Base-by-base conservation (phyloP, 2,888 invertebrate genomes). In the Pedicia rivosa region DNA sequence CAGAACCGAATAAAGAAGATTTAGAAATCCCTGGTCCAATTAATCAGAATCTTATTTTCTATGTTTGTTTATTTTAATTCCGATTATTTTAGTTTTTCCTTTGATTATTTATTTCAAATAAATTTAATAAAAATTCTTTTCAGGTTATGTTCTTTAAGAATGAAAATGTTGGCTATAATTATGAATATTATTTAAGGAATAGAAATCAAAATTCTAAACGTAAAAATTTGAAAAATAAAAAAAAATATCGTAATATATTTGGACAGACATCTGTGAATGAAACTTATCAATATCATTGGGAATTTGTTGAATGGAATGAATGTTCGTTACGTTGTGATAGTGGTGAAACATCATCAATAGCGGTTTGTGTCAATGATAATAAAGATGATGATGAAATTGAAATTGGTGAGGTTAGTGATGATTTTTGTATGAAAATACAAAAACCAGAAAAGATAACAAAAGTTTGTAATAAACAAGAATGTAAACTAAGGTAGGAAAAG, bases 251-350 rank as follows among this genome's bases (percentile, higher is more conserved):
- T n/a, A n/a, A n/a, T n/a, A n/a, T n/a, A n/a, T n/a, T n/a, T n/a
- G 15, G 8, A 28, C 13, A 24, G 20, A 24, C 16, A 38, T 10
- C 17, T 15, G 30, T 19, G 5, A 16, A 15, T 4, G 22, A 28
- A 36, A 9, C 5, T 9, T 12, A 17, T 20, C 22, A 16, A 24
- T 77, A 74, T 49, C 62, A 63, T 35, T 78, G 77, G 77, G 64
- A 69, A 43, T 65, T 67, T 46, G 58, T 68, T 19, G 72, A 72
- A 40, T 76, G 72, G 70, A 65, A 65, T 2, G 64, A 71, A 19
- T 78, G 77, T 50, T 66, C 69, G 1, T 65, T 59, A 1, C 66
- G 68, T 9, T 78, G 77, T 52, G 76, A 73, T 2, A 72, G 72
- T 41, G 76, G 77, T 42, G 59, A 54, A 27, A 59, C 65, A 48